These are phyloP conservation scores for Zaprionus vittiger DNA, from an alignment of 1,140 invertebrate genomes.

Conservation along the genomic window DNA sequence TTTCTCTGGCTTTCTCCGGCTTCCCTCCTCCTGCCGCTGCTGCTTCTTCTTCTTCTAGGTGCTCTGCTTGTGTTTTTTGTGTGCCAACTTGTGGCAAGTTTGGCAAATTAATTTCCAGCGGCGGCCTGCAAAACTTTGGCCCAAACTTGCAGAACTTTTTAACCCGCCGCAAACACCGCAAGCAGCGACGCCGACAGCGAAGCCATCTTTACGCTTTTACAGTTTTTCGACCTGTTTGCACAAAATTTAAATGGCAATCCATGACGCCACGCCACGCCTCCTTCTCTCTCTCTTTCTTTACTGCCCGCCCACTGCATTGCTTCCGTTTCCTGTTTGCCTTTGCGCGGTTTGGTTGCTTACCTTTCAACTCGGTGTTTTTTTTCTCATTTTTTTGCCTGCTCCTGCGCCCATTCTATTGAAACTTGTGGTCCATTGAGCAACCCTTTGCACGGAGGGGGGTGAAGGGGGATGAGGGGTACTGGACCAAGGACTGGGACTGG, in stretches of 20 bases:
- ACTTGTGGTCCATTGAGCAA: slow-evolving; percentile 54
- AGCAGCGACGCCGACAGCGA: slow-evolving; percentile 48
- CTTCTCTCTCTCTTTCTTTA: neutral
- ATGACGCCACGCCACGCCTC: neutral
- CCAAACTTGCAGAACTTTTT: slow-evolving; percentile 79
- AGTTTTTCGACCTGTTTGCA: slow-evolving; percentile 81
- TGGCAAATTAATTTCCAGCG: slow-evolving; percentile 81
- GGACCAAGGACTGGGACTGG: neutral
- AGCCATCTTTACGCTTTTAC: slow-evolving; percentile 80
- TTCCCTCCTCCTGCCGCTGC: neutral
- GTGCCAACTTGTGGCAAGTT: slow-evolving; percentile 73
- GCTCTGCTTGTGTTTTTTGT: slow-evolving; percentile 22
- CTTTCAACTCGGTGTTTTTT: slow-evolving; percentile 60
- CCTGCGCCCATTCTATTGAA: slow-evolving; percentile 54
- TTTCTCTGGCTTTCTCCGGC: slow-evolving; percentile 4
- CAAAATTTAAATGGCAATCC: slow-evolving; percentile 77
- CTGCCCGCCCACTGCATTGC: slow-evolving; percentile 18
- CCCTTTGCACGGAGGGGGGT: slow-evolving; percentile 7
- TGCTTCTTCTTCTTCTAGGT: neutral
- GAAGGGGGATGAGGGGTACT: neutral
- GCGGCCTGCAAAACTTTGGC: slow-evolving; percentile 70
- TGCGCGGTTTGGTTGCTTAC: slow-evolving; percentile 69
- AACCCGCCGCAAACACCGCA: slow-evolving; percentile 78
- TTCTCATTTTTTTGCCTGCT: slow-evolving; percentile 18
- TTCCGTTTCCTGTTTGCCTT: slow-evolving; percentile 75